Evolutionary conservation across 1,140 invertebrate species (phyloP).

Genomic region (Arctopsyche grandis): DNA sequence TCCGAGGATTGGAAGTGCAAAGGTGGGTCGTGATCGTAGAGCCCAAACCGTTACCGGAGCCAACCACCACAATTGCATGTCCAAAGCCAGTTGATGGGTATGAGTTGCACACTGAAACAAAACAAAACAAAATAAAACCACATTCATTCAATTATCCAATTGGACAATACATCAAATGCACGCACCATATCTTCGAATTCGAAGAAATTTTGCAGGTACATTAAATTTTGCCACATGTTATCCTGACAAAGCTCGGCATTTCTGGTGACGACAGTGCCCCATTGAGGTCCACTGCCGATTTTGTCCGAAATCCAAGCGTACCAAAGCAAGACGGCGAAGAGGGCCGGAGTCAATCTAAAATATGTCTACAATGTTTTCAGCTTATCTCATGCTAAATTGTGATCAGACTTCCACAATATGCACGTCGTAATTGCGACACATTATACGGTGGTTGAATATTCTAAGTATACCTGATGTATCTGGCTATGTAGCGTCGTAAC

Average conservation of each 20-base stretch:
- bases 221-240: constrained; percentile 75
- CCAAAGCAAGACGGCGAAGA: constrained; percentile 74
- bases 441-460: not conserved
- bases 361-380: constrained; percentile 49
- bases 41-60: constrained; percentile 77
- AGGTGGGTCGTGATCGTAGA: constrained; percentile 67
- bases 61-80: constrained; percentile 83
- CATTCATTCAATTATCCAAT: not conserved
- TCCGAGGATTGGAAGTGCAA: constrained; percentile 67
- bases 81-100: constrained; percentile 79
- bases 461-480: constrained; percentile 68
- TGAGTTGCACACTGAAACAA: constrained; percentile 73
- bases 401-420: constrained; percentile 17
- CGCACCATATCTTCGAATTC: constrained; percentile 77
- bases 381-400: constrained; percentile 40
- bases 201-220: constrained; percentile 78
- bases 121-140: not conserved
- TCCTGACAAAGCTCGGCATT: constrained; percentile 74
- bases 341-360: constrained; percentile 71
- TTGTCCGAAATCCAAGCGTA: constrained; percentile 77
- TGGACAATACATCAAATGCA: constrained; percentile 25
- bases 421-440: not conserved
- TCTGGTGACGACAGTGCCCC: constrained; percentile 70
- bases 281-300: constrained; percentile 74
- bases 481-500: constrained; percentile 67